A percentile compares a stretch with the other conserved stretches of the same genome.
Evolutionary conservation across 2,113 vertebrate genomes (phyloP).

Genomic region (Gymnocephalus cernua): DNA sequence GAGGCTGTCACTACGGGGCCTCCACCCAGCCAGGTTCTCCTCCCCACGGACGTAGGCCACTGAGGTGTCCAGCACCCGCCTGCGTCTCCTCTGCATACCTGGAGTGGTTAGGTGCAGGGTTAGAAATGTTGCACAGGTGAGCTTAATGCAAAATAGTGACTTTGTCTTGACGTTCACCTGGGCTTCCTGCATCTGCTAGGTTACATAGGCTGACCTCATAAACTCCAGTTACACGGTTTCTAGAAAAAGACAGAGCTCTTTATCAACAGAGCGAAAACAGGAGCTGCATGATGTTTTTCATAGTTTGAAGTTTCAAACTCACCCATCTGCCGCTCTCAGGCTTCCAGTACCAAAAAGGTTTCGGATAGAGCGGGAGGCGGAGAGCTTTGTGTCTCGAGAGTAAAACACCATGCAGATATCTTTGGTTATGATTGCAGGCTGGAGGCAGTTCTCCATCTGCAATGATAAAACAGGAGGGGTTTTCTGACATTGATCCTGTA

Average conservation of each 20-base stretch:
- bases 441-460: constrained; percentile 97
- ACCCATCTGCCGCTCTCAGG: constrained; percentile 93
- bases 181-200: constrained; percentile 92
- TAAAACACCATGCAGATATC: constrained; percentile 99
- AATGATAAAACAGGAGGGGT: constrained; percentile 32
- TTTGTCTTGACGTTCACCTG: constrained; percentile 83
- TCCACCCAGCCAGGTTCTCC: constrained; percentile 97
- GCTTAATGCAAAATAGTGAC: background rate
- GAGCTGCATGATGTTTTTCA: background rate
- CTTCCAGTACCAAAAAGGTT: constrained; percentile 95
- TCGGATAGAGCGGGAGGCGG: constrained; percentile 94
- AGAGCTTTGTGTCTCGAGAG: constrained; percentile 94
- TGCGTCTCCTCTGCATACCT: constrained; percentile 96
- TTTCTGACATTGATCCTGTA: background rate
- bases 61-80: constrained; percentile 94
- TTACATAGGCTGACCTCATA: constrained; percentile 95
- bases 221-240: constrained; percentile 95
- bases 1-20: constrained; percentile 97
- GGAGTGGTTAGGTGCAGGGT: background rate
- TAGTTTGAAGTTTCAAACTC: constrained; percentile 34
- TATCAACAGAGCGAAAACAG: background rate
- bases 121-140: background rate
- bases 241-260: constrained; percentile 54
- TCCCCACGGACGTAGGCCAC: constrained; percentile 96
- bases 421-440: constrained; percentile 96